These are phyloP conservation scores for Galerucella nymphaeae DNA, from an alignment of 2,888 invertebrate species.

Conservation along the genomic window DNA sequence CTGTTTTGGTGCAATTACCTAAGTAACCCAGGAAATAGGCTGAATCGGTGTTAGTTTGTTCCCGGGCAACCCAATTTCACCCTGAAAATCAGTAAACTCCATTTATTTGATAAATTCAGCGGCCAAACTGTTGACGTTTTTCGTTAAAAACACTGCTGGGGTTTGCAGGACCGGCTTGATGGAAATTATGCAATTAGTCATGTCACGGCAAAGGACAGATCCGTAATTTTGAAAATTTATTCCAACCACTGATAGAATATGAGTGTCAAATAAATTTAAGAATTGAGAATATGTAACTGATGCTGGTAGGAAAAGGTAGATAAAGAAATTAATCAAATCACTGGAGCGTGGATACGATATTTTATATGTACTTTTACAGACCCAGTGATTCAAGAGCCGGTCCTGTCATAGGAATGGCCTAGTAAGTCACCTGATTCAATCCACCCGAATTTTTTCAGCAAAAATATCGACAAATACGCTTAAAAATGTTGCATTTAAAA, in stretches of 20 bases:
- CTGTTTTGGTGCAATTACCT: not conserved
- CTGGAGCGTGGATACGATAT: too few relatives aligned
- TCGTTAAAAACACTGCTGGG: conserved; percentile 17
- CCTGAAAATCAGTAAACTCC: conserved; percentile 22
- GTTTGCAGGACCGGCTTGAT: conserved; percentile 18
- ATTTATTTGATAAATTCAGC: conserved; percentile 26
- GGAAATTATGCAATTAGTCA: conserved; percentile 25
- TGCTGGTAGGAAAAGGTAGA: too few relatives aligned
- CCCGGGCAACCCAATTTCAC: conserved; percentile 1
- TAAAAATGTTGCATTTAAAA: too few relatives aligned
- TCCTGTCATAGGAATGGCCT: too few relatives aligned
- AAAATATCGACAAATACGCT: too few relatives aligned
- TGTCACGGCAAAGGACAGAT: not conserved
- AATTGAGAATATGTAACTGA: too few relatives aligned
- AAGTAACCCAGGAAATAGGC: conserved; percentile 3
- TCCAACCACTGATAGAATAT: not conserved
- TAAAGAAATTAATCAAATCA: too few relatives aligned
- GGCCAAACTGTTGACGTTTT: conserved; percentile 18
- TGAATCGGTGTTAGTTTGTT: conserved; percentile 5
- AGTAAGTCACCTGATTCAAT: too few relatives aligned
- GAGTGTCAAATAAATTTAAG: too few relatives aligned
- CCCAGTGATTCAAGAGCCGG: too few relatives aligned
- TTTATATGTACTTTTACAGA: too few relatives aligned
- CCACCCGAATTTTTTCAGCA: too few relatives aligned
- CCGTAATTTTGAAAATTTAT: not conserved